phyloP scores from a whole-genome alignment of 2,797 vertebrate species.

The Sciurus vulgaris region DNA sequence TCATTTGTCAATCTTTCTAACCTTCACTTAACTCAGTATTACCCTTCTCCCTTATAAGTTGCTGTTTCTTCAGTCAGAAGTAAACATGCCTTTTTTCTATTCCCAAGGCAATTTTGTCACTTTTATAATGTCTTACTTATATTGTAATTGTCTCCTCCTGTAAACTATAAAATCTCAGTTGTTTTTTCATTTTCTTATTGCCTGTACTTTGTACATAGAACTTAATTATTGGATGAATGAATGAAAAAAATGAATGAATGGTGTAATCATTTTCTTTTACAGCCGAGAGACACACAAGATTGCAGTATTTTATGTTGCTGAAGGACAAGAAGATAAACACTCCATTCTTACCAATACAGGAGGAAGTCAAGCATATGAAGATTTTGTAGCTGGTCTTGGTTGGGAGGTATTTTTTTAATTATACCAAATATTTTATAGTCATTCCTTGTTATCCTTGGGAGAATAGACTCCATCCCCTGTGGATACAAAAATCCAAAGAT shows the following conservation, averaged over 20 bases:
- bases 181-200: conserved; percentile 47
- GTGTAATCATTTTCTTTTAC: conserved; percentile 80
- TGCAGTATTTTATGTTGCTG: conserved; percentile 98
- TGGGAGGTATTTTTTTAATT: conserved; percentile 94
- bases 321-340: conserved; percentile 99
- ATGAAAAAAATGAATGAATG: conserved; percentile 12
- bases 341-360: conserved; percentile 98
- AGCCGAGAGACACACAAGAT: conserved; percentile 99
- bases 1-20: conserved; percentile 17
- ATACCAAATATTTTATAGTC: conserved; percentile 62
- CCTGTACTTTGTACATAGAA: conserved; percentile 16
- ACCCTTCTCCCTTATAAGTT: conserved; percentile 16
- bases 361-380: conserved; percentile 98
- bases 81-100: conserved; percentile 50
- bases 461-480: neutral
- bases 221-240: conserved; percentile 46
- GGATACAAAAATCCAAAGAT: neutral
- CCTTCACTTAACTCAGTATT: neutral
- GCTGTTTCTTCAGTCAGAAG: conserved; percentile 36
- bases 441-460: neutral
- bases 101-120: neutral
- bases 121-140: conserved; percentile 47
- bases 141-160: conserved; percentile 1
- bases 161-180: neutral
- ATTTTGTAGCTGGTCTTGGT: conserved; percentile 98